Evolutionary conservation across 2,888 invertebrate species (phyloP), one percentile per base, ranked within the genome.

Genomic region (Cephus runcator): DNA sequence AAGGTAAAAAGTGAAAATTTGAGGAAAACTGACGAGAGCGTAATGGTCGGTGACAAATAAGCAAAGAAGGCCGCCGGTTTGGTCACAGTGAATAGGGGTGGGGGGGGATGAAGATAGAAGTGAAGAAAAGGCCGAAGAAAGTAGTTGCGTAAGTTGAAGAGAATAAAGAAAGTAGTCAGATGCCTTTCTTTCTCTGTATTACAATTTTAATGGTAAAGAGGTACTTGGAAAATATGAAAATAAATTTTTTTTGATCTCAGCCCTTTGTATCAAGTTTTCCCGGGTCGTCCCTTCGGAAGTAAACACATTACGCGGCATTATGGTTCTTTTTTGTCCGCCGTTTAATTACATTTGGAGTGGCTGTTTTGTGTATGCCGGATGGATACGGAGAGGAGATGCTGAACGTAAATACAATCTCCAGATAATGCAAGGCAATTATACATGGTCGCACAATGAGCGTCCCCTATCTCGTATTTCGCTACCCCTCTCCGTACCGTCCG

Each of bases 361-460:
- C 76, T 79, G 79, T 79, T 79, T 79, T 74, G 79, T 75, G 79
- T 79, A 77, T 75, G 75, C 69, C 73, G 35, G 34, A 76, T 69
- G 69, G 73, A 31, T 34, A 30, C 71, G 69, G 69, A 75, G 76
- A 74, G 75, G 71, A 71, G 69, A 35, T 69, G 36, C 77, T 75
- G n/a, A 73, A 77, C 79, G 76, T 77, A 79, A 79, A 76, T 77
- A 75, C 74, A 74, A 73, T 77, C 71, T 76, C 34, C 76, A 75
- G 79, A 79, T 79, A 79, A 79, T 79, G 77, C 79, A 73, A 75
- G 77, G 79, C 76, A 79, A 79, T 79, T 79, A 79, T 79, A 79
- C 79, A 74, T 76, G 77, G 76, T 73, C 77, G 79, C 77, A 77
- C 77, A 77, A 77, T 77, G 77, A 77, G 77, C 75, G 71, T 77